Base-by-base conservation (phyloP, 2,888 invertebrate genomes). In the Drosophila kuntzei region DNA sequence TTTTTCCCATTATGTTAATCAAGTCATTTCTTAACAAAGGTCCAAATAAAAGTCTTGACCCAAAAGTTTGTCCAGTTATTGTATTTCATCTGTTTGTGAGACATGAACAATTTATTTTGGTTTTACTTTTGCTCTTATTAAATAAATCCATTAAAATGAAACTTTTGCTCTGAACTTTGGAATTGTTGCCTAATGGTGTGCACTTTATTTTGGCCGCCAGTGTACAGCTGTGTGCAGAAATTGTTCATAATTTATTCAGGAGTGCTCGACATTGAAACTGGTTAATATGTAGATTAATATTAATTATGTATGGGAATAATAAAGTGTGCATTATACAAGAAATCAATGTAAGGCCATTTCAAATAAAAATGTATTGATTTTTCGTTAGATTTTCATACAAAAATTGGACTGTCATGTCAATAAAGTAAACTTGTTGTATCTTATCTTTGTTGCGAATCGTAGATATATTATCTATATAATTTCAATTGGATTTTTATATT, bases 1-100 rank as follows among this genome's bases (percentile, higher is more conserved):
- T 66, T 51, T 63, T 68, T 57, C 50, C 69, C 79, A 74, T 80
- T 80, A 76, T 76, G 68, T 69, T 80, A 72, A 80, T 78, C 66
- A 69, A 65, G 61, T 59, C 50, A n/a, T 46, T 41, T 44, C n/a
- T 49, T 54, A 37, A 58, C 41, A 64, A 54, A 37, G 39, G 16
- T 46, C 22, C 34, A 53, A 55, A 43, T 57, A 12, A 62, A 62
- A 61, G 46, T 55, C 64, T 55, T 70, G 70, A 65, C 74, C 74
- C 61, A 70, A 59, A 75, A 71, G 55, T 57, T 76, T 34, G 29
- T 46, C 34, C 53, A 55, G 27, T 57, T 54, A 32, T 43, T 59
- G 25, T 27, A 59, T 47, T 59, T 50, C 29, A 47, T 37, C 22
- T 25, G 5, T 14, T 46, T 27, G 39, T 50, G 54, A 25, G 18